Evolutionary conservation across 1,140 invertebrate species (phyloP).

Genomic region (Lordiphosa clarofinis): DNA sequence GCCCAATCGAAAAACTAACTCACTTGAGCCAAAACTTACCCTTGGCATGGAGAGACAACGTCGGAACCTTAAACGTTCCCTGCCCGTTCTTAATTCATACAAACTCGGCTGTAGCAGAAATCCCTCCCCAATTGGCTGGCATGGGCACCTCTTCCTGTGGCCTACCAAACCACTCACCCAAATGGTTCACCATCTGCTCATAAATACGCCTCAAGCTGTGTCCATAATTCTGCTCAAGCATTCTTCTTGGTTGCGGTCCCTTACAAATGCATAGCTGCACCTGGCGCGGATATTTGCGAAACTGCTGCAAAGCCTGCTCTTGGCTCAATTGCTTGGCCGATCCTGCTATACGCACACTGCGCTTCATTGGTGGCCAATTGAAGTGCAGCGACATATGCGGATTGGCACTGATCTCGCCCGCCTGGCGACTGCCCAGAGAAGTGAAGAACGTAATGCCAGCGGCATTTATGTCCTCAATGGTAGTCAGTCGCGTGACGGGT

Average conservation of each 20-base stretch:
- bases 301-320: conserved; percentile 32
- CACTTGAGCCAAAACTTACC: conserved; percentile 12
- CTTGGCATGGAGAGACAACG: conserved; percentile 41
- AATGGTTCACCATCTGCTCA: neutral
- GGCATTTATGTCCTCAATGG: conserved; percentile 87
- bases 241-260: conserved; percentile 15
- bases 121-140: conserved; percentile 50
- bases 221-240: neutral
- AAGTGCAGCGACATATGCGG: conserved; percentile 92
- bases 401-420: conserved; percentile 88
- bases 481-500: conserved; percentile 88
- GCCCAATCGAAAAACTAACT: neutral
- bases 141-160: conserved; percentile 8
- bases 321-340: conserved; percentile 77
- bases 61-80: conserved; percentile 36
- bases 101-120: conserved; percentile 33
- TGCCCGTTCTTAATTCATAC: conserved; percentile 31
- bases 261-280: conserved; percentile 33
- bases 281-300: conserved; percentile 38
- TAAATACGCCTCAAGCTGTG: neutral
- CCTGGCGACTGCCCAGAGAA: conserved; percentile 89
- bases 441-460: conserved; percentile 91
- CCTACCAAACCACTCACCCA: conserved; percentile 10
- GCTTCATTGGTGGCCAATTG: conserved; percentile 91
- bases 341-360: conserved; percentile 94